Conservation (phyloP, 2,113 vertebrate genomes). For the Nycticryphes semicollaris region DNA sequence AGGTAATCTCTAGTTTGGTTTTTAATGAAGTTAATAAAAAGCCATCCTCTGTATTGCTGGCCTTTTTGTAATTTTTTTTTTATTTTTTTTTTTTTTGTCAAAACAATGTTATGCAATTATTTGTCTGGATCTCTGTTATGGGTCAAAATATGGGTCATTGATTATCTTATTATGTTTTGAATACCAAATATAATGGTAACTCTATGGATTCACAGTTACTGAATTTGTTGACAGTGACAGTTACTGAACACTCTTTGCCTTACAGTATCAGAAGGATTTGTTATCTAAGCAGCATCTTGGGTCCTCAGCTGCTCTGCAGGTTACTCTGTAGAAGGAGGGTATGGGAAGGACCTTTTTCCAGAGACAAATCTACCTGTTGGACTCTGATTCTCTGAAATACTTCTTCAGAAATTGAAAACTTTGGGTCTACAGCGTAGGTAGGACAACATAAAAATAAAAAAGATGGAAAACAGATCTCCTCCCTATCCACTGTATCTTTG, state of each 20-base stretch:
- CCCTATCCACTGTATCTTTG: neutral
- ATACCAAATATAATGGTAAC: neutral
- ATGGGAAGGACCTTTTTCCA: neutral
- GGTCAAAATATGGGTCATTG: neutral
- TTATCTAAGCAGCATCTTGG: neutral
- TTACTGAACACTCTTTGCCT: neutral
- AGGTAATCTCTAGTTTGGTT: neutral
- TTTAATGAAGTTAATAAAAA: neutral
- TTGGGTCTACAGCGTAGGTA: neutral
- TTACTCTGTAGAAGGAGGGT: neutral
- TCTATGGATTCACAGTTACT: neutral
- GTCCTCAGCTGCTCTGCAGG: neutral
- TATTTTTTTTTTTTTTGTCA: neutral
- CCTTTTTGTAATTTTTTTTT: neutral
- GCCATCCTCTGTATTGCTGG: neutral
- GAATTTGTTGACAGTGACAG: neutral
- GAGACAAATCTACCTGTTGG: neutral
- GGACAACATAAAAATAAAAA: neutral
- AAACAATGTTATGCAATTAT: neutral
- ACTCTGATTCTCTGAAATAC: neutral
- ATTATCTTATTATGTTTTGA: neutral
- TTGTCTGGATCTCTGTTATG: neutral
- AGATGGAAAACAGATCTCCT: neutral
- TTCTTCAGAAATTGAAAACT: neutral
- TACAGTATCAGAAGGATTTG: rapidly evolving